phyloP scores from a whole-genome alignment of 2,113 vertebrate genomes.

The Delphinapterus leucas region DNA sequence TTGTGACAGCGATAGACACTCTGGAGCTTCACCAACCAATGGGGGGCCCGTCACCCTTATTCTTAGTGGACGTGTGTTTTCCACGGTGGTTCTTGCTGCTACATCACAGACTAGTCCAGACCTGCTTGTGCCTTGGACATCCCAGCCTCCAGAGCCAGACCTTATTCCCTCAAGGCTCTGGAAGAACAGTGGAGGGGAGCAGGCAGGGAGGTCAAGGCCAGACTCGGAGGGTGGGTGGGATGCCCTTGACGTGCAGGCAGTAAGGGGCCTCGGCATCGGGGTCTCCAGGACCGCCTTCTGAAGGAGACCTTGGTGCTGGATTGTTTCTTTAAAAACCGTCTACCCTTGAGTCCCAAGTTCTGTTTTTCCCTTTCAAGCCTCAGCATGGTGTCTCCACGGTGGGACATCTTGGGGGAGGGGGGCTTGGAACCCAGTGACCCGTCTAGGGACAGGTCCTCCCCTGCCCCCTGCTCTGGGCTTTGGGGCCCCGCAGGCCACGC shows the following conservation, averaged over 20 bases:
- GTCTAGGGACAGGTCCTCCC: neutral
- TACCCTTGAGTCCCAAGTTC: neutral
- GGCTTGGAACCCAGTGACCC: no score
- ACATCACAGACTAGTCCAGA: neutral
- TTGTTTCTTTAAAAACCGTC: neutral
- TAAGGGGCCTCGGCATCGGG: neutral
- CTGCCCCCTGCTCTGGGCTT: neutral
- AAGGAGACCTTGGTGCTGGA: conserved; percentile 62
- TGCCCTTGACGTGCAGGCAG: conserved; percentile 29
- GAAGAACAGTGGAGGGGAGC: neutral
- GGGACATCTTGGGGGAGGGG: neutral
- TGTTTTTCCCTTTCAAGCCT: neutral
- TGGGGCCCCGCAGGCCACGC: neutral
- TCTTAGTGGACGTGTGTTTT: neutral
- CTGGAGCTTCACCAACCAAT: neutral
- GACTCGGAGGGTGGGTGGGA: neutral
- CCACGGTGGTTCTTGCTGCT: neutral
- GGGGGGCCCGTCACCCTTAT: neutral
- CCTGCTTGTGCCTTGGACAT: neutral
- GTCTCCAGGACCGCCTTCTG: conserved; percentile 22
- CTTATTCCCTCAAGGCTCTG: neutral
- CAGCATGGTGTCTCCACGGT: neutral
- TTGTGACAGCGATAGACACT: conserved; percentile 69
- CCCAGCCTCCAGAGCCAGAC: neutral
- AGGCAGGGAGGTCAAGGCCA: neutral